A percentile compares a stretch with the other conserved stretches of the same genome.
phyloP scores from a whole-genome alignment of 2,113 vertebrate species.

The Electrona antarctica region DNA sequence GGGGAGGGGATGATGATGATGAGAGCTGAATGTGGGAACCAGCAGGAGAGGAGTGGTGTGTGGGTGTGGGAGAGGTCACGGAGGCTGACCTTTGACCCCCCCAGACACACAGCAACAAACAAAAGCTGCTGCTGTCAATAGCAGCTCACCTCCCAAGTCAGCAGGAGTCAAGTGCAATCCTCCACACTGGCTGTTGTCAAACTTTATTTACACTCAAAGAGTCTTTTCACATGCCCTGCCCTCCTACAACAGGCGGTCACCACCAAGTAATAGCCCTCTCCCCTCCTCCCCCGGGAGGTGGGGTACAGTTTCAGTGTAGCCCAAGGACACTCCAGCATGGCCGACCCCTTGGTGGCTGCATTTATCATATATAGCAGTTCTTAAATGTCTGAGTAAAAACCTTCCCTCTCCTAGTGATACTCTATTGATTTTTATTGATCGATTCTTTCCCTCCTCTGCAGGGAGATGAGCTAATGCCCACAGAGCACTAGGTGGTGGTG shows the following conservation, averaged over 20 bases:
- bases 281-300: background rate
- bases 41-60: constrained; percentile 3
- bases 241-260: too few species aligned
- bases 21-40: constrained; percentile 27
- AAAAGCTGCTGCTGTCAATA: background rate
- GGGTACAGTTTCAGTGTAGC: background rate
- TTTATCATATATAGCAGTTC: too few species aligned
- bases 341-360: too few species aligned
- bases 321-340: background rate
- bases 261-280: too few species aligned
- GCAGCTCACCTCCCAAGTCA: background rate
- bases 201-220: background rate
- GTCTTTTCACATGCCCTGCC: too few species aligned
- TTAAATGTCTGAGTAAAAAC: too few species aligned
- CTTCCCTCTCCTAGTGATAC: too few species aligned
- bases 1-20: background rate
- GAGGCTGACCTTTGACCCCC: constrained; percentile 12
- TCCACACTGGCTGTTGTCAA: background rate
- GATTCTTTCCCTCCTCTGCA: too few species aligned
- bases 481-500: too few species aligned
- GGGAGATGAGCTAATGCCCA: too few species aligned
- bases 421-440: too few species aligned
- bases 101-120: background rate
- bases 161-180: background rate
- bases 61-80: constrained; percentile 43